Base-by-base conservation (phyloP, 1,140 invertebrate species). In the Euschistus heros region DNA sequence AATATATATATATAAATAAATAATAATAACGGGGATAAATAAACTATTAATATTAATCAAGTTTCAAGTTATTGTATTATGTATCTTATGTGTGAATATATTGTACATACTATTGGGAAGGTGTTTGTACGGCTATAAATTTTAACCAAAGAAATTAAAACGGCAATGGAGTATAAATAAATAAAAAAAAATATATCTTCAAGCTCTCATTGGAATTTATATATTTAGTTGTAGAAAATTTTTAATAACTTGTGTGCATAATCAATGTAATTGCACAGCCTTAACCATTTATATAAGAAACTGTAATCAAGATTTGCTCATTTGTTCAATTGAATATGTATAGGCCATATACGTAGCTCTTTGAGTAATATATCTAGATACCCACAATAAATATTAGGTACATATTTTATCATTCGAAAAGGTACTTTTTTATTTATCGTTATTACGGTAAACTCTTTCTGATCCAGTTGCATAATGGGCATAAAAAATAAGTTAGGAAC, bases 301-400 rank as follows among this genome's bases (percentile, higher is more conserved):
- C 59, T 61, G 37, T 61, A 61, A 61, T 61, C 26, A 61, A 61
- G 26, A 61, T 61, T 61, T 61, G 59, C 59, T 61, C 59, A 61
- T 61, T 61, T 61, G 59, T 61, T 61, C 59, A 61, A 61, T 61
- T 61, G 59, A 61, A 61, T 61, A 61, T 37, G 26, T 61, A 61
- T 61, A 61, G 59, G 37, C 18, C 59, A 61, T 18, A 61, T 18
- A 30, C 37, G 27, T 61, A 61, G 59, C 27, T 61, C 37, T 61
- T 30, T 30, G 30, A 30, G 54, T 27, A 57, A 27, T 24, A 57
- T 17, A 27, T 24, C 15, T 24, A 37, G 33, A 37, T 37, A 37
- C 8, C 33, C 10, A 57, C 24, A 57, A 57, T 27, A 57, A 57
- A 57, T 57, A 57, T 24, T 22, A 30, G 22, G 54, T 57, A 57